Conservation (phyloP, 2,888 invertebrate species). For the Malacosoma neustria region DNA sequence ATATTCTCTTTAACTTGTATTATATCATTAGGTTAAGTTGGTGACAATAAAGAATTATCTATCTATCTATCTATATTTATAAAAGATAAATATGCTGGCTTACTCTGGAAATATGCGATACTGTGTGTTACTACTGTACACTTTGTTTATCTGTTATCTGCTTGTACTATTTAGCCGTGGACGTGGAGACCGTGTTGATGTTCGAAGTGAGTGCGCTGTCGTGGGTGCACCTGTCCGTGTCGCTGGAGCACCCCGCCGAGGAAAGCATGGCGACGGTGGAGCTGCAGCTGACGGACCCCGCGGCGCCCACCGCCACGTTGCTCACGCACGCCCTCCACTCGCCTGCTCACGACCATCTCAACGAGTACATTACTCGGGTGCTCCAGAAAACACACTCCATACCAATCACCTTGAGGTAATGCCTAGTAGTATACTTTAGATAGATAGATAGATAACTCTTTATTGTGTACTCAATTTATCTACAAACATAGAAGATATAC, state of each 20-base stretch:
- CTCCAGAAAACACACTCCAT: constrained; percentile 94
- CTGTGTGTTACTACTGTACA: background rate
- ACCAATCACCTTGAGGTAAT: constrained; percentile 91
- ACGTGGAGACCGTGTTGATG: constrained; percentile 86
- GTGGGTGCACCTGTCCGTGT: constrained; percentile 91
- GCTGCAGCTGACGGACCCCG: constrained; percentile 87
- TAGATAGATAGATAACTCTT: too few relatives aligned
- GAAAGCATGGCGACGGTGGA: constrained; percentile 96
- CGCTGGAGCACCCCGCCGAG: constrained; percentile 93
- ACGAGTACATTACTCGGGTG: constrained; percentile 70
- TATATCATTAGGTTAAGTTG: too few relatives aligned
- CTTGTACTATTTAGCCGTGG: constrained; percentile 40
- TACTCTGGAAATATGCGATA: constrained; percentile 15
- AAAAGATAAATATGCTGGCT: too few relatives aligned
- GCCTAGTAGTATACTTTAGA: too few relatives aligned
- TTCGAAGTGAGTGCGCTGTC: constrained; percentile 94
- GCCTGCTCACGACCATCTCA: constrained; percentile 51
- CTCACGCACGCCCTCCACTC: constrained; percentile 77
- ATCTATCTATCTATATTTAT: too few relatives aligned
- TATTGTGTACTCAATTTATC: too few relatives aligned
- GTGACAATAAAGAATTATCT: too few relatives aligned
- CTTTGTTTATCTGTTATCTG: too few relatives aligned
- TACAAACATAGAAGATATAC: too few relatives aligned
- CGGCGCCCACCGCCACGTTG: constrained; percentile 81
- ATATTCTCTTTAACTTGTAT: too few relatives aligned